Conservation (phyloP, 2,888 invertebrate genomes). For the Lasioglossum villosulum region DNA sequence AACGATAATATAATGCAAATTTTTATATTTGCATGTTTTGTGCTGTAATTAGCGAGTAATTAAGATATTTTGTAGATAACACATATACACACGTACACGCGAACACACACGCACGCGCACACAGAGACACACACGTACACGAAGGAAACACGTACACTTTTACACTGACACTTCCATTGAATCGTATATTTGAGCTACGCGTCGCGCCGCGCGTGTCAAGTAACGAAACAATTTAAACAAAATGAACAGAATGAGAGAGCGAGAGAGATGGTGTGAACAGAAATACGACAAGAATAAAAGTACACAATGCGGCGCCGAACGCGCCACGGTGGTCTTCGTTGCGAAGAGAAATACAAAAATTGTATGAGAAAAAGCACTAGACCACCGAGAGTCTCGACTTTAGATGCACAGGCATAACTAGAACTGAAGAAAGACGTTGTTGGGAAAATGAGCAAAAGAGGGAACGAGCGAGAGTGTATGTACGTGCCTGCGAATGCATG, state of each 20-base stretch:
- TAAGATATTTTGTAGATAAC: constrained; percentile 84
- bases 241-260: neutral
- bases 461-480: constrained; percentile 29
- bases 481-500: neutral
- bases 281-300: constrained; percentile 24
- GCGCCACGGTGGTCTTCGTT: constrained; percentile 62
- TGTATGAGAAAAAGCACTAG: constrained; percentile 61
- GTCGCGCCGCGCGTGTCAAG: constrained; percentile 44
- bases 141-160: constrained; percentile 48
- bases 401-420: constrained; percentile 74
- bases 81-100: constrained; percentile 47
- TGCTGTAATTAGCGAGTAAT: constrained; percentile 84
- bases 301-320: constrained; percentile 52
- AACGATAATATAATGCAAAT: constrained; percentile 83
- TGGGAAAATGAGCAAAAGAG: constrained; percentile 56
- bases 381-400: constrained; percentile 78
- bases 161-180: constrained; percentile 80
- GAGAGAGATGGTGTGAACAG: constrained; percentile 8
- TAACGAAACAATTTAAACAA: constrained; percentile 28
- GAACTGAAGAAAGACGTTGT: constrained; percentile 72
- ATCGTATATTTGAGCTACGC: constrained; percentile 79
- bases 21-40: constrained; percentile 84
- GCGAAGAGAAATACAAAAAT: constrained; percentile 32
- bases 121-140: neutral
- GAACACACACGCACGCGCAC: neutral